phyloP scores from a whole-genome alignment of 2,888 invertebrate genomes.

The Pheosia tremula region DNA sequence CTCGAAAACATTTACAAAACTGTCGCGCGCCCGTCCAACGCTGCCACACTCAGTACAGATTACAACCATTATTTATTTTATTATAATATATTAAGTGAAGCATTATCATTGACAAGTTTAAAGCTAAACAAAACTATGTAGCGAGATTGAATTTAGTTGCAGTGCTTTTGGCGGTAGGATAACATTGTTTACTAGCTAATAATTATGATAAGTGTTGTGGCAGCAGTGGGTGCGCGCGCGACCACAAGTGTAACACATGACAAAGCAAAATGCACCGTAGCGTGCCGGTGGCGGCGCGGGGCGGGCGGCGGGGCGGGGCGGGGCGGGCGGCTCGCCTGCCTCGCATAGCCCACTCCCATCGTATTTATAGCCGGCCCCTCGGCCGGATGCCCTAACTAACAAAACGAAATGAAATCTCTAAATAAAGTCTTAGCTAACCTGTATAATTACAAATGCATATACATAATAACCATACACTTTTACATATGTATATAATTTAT shows the following conservation, averaged over 20 bases:
- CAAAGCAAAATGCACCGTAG: constrained; percentile 22
- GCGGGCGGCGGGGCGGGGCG: constrained; percentile 9
- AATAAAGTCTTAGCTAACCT: constrained; percentile 72
- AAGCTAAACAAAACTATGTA: background rate
- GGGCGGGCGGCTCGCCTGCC: constrained; percentile 15
- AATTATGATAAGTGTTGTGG: background rate
- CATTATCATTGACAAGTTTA: constrained; percentile 1
- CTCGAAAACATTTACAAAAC: constrained; percentile 62
- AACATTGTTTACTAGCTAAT: background rate
- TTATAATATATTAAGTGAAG: background rate
- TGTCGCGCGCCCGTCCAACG: constrained; percentile 30
- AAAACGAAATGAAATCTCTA: constrained; percentile 75
- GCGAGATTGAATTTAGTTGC: background rate
- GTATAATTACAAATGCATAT: constrained; percentile 84
- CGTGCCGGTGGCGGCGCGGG: constrained; percentile 15
- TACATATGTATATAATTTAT: constrained; percentile 74
- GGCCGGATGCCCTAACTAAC: constrained; percentile 55
- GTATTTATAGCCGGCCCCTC: constrained; percentile 50
- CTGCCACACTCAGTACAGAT: background rate
- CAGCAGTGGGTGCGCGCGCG: constrained; percentile 22
- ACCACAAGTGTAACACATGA: constrained; percentile 25
- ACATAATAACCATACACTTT: constrained; percentile 77
- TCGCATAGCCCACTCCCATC: constrained; percentile 30
- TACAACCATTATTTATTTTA: background rate
- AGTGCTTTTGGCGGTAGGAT: background rate